A percentile compares a stretch with the other conserved stretches of the same genome.
phyloP scores from a whole-genome alignment of 2,888 invertebrate genomes.

The Alitta virens region DNA sequence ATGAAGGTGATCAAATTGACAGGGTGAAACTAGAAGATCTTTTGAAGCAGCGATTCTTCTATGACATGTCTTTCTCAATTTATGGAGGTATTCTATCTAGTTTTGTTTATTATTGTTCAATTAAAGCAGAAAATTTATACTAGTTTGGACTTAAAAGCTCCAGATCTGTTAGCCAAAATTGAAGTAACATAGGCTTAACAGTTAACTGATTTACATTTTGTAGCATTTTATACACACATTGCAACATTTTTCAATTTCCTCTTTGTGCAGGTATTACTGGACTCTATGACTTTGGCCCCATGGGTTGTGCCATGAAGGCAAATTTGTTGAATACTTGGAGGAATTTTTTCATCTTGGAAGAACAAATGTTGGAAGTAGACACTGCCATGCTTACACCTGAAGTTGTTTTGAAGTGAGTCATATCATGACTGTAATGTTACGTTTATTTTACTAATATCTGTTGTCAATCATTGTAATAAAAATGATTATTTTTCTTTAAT shows the following conservation, averaged over 20 bases:
- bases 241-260: too few relatives aligned
- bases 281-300: constrained; percentile 97
- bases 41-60: constrained; percentile 93
- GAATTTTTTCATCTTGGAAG: constrained; percentile 92
- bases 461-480: not conserved
- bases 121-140: too few relatives aligned
- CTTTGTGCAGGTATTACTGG: constrained; percentile 64
- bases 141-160: too few relatives aligned
- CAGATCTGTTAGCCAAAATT: too few relatives aligned
- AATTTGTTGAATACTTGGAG: constrained; percentile 93
- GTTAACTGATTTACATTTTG: too few relatives aligned
- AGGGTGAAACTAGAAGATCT: constrained; percentile 94
- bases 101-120: too few relatives aligned
- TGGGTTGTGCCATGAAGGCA: constrained; percentile 97
- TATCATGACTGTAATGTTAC: not conserved
- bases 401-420: constrained; percentile 78
- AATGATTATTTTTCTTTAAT: not conserved
- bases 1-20: constrained; percentile 66
- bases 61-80: constrained; percentile 97
- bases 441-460: not conserved
- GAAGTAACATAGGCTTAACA: too few relatives aligned
- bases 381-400: constrained; percentile 97
- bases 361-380: constrained; percentile 98
- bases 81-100: constrained; percentile 98
- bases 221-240: too few relatives aligned